Conservation (phyloP, 2,888 invertebrate genomes). For the Heliconius hortense region DNA sequence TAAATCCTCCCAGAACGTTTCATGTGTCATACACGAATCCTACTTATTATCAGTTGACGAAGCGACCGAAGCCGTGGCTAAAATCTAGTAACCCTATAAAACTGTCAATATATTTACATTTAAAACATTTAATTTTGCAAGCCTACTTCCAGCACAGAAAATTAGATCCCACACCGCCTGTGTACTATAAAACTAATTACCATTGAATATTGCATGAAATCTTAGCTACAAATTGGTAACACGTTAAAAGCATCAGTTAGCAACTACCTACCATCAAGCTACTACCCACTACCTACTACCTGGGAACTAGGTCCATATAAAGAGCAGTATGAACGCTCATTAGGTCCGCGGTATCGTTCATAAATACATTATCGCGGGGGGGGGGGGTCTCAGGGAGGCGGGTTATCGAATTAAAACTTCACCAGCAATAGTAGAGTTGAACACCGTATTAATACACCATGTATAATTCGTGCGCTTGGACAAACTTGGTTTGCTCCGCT, state of each 20-base stretch:
- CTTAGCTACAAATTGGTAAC: conserved; percentile 46
- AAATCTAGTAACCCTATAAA: not conserved
- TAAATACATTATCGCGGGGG: conserved; percentile 76
- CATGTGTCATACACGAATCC: no score
- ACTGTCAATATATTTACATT: not conserved
- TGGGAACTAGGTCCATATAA: conserved; percentile 60
- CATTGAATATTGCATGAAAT: conserved; percentile 25
- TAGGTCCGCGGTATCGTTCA: conserved; percentile 79
- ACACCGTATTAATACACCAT: conserved; percentile 81
- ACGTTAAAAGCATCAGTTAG: conserved; percentile 47
- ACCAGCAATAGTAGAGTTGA: conserved; percentile 81
- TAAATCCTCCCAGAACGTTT: not conserved
- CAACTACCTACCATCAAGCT: conserved; percentile 33
- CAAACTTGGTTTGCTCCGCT: conserved; percentile 65
- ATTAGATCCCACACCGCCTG: not conserved
- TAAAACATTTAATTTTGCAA: not conserved
- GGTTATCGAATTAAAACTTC: conserved; percentile 80
- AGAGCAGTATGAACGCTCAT: conserved; percentile 77
- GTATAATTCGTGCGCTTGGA: conserved; percentile 79
- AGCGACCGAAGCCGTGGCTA: no score
- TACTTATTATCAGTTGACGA: no score
- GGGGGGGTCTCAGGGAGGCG: conserved; percentile 48
- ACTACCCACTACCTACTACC: conserved; percentile 33
- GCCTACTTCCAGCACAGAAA: not conserved
- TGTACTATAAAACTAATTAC: conserved; percentile 21